Percentiles rank a stretch among this genome's conserved stretches.
These are phyloP conservation scores for Eretmocerus hayati DNA, from an alignment of 2,888 invertebrate species.

Conservation along the genomic window DNA sequence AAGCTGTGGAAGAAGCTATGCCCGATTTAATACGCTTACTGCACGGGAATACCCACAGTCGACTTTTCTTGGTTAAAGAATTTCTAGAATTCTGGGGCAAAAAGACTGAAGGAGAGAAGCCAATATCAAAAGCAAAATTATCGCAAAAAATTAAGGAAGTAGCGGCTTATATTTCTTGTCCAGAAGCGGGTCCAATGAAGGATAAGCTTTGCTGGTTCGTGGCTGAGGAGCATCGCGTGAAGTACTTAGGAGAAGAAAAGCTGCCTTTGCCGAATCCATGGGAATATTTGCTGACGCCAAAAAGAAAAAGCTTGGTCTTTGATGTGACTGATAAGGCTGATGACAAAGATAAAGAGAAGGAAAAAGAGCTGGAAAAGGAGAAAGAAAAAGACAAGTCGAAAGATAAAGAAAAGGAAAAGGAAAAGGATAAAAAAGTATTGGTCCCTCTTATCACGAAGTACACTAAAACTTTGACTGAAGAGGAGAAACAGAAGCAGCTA, in stretches of 20 bases:
- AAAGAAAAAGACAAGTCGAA: conserved; percentile 23
- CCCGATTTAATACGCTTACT: conserved; percentile 59
- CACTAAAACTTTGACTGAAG: conserved; percentile 43
- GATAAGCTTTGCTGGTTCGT: conserved; percentile 64
- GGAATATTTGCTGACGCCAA: conserved; percentile 46
- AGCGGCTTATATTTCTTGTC: conserved; percentile 55
- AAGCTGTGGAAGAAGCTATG: conserved; percentile 51
- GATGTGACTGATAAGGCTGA: too few species aligned
- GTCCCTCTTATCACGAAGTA: conserved; percentile 49
- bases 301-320: conserved; percentile 23
- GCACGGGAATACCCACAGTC: conserved; percentile 59
- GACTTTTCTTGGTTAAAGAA: conserved; percentile 55
- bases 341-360: conserved; percentile 23
- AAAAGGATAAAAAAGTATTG: conserved; percentile 34
- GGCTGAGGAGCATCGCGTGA: conserved; percentile 50
- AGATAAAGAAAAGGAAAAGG: conserved; percentile 24
- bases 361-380: conserved; percentile 21
- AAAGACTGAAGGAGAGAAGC: conserved; percentile 39
- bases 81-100: conserved; percentile 55
- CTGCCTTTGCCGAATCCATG: conserved; percentile 53
- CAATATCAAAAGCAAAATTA: conserved; percentile 47
- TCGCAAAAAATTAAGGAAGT: conserved; percentile 54
- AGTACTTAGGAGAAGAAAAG: conserved; percentile 49
- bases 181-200: conserved; percentile 46
- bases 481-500: conserved; percentile 39